Base-by-base conservation (phyloP, 2,113 vertebrate species). In the Passer domesticus region DNA sequence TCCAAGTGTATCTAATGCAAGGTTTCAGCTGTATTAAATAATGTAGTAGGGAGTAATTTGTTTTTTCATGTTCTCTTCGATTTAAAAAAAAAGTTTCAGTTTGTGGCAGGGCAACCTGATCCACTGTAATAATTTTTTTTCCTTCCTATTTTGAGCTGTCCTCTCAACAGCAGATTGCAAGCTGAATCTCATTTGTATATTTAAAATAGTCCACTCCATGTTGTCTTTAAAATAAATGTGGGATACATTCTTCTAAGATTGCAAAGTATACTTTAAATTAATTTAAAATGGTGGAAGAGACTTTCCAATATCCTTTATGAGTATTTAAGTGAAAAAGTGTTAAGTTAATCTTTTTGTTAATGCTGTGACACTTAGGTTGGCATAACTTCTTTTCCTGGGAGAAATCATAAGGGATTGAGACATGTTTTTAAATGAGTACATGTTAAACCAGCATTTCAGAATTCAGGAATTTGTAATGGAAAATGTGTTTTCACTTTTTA, bases 1-100 rank as follows among this genome's bases (percentile, higher is more conserved):
- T 81, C 35, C 44, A 68, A 50, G 28, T 58, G 9, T 74, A 13
- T 67, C 33, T 83, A 44, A 55, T 80, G 33, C 33, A 88, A 52
- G 30, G 35, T 72, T 92, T 92, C 68, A 79, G 25, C 25, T 94
- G 58, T 62, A 83, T 88, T 76, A 84, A 95, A 58, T 81, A 87
- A 84, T 41, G 35, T 76, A 89, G 55, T 55, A 56, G 44, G 37
- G 73, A 83, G 41, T 89, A 58, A 79, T 69, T 92, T 68, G 37
- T 69, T 58, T 88, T 87, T 84, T 60, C 60, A 68, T 3, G 3
- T 92, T 89, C 27, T 59, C 23, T 74, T 89, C 44, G 53, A 84
- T 84, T 33, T 70, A 46, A 69, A 66, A 83, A 83, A 60, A 78
- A 55, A 56, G 12, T 72, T 90, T 67, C 30, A 6, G 10, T 72